These are phyloP conservation scores for Pimephales promelas DNA, from an alignment of 2,113 vertebrate genomes.

Conservation along the genomic window DNA sequence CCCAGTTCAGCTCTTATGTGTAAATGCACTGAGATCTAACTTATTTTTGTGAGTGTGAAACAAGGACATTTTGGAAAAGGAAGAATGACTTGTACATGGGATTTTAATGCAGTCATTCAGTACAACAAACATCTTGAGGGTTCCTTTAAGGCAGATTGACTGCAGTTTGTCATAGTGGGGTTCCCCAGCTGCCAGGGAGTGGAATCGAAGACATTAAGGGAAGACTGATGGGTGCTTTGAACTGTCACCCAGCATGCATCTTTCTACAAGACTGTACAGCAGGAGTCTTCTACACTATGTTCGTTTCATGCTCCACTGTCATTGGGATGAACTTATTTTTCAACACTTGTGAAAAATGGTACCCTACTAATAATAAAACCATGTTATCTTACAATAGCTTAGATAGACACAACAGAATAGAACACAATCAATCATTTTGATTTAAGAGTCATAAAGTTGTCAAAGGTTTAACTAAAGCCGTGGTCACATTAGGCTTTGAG, in stretches of 20 bases:
- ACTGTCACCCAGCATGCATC: slow-evolving; percentile 24
- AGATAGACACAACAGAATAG: neutral
- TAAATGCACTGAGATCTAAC: neutral
- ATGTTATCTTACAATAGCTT: neutral
- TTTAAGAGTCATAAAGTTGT: too few species aligned
- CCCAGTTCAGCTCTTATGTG: neutral
- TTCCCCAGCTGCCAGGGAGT: slow-evolving; percentile 8
- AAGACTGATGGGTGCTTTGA: slow-evolving; percentile 28
- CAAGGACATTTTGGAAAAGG: neutral
- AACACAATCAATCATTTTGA: neutral
- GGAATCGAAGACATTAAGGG: slow-evolving; percentile 9
- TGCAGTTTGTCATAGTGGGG: slow-evolving; percentile 8
- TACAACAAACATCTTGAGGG: neutral
- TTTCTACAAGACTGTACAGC: slow-evolving; percentile 17
- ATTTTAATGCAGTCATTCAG: slow-evolving; percentile 7
- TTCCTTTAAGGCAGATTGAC: neutral
- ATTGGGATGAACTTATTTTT: neutral
- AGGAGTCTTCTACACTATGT: neutral
- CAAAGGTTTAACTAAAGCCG: neutral
- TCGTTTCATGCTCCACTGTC: slow-evolving; percentile 32
- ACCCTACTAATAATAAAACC: slow-evolving; percentile 8
- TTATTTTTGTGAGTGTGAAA: neutral
- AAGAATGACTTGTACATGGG: neutral
- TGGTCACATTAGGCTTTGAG: neutral
- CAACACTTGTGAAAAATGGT: slow-evolving; percentile 18